phyloP scores from a whole-genome alignment of 2,113 vertebrate genomes.

The Brachirus orientalis region DNA sequence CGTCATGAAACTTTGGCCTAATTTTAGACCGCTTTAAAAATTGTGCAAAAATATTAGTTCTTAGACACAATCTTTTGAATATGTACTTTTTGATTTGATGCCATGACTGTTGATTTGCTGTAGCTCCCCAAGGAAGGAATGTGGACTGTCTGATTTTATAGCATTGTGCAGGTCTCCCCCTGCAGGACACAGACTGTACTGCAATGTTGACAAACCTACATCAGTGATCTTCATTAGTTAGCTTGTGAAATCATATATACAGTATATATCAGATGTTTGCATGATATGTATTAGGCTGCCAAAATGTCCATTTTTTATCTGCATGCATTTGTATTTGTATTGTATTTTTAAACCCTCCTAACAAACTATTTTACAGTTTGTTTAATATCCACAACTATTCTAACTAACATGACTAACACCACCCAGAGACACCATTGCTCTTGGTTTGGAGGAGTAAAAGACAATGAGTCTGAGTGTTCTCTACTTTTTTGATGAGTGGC shows the following conservation, averaged over 20 bases:
- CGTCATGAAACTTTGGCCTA: constrained; percentile 6
- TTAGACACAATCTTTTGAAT: constrained; percentile 5
- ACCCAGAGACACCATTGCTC: background rate
- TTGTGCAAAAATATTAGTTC: constrained; percentile 20
- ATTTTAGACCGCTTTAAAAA: constrained; percentile 38
- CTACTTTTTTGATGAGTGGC: constrained; percentile 67
- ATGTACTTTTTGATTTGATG: constrained; percentile 14
- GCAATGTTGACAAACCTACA: background rate
- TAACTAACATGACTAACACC: background rate
- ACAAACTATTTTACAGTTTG: too few species aligned
- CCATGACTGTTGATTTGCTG: constrained; percentile 8
- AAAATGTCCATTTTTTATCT: too few species aligned
- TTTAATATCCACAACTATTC: background rate
- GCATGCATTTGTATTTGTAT: too few species aligned
- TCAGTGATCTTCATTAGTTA: too few species aligned
- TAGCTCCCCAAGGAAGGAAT: background rate
- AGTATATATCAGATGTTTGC: background rate
- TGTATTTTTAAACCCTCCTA: too few species aligned
- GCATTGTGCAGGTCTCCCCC: constrained; percentile 67
- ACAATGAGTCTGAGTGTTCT: constrained; percentile 59
- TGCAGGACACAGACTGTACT: constrained; percentile 53
- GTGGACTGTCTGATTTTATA: constrained; percentile 28
- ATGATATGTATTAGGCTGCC: too few species aligned
- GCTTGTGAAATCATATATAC: background rate
- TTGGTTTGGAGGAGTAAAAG: constrained; percentile 49